Evolutionary conservation across 1,140 invertebrate species (phyloP), one percentile per base, ranked within the genome.

Genomic region (Drosophila tani): DNA sequence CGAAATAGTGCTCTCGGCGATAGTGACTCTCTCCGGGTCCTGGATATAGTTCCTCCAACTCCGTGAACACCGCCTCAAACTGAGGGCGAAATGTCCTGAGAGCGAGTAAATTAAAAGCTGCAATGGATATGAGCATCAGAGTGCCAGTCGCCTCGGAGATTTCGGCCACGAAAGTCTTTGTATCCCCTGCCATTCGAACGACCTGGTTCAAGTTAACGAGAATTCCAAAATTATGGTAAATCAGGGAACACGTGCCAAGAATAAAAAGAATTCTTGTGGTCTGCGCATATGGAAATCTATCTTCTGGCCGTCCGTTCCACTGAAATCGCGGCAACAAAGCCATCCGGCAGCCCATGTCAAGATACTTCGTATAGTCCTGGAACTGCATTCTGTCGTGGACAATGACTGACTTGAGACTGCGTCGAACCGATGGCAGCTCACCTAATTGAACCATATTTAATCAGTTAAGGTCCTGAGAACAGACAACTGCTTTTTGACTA

Each of bases 181-280:
- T 41, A 17, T 71, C 11, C 1, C 19, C n/a, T 8, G 49, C 9
- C 15, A 43, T 43, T 2, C 50, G 14, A 11, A 76, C 49, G 0
- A 50, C 43, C 21, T 77, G 41, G 6, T 47, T 49, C 21, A 86
- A 49, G 76, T 75, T 65, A 19, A 77, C 57, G 11, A 84, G 15
- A 68, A 91, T 32, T 24, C 86, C 88, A 49, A 91, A 3, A 63
- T 65, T 84, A 35, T 91, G 81, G 51, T 87, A 87, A n/a, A 75
- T 49, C 43, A 91, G 29, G 49, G 76, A 87, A 2, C 64, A 1
- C 8, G 65, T 71, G 5, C 81, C 76, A n/a, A 91, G 58, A 6
- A 53, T 15, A 45, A 84, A 79, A 45, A 66, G 66, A 11, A 71
- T 8, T 21, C 21, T 38, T 45, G n/a, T 59, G 32, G 5, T 3